Base-by-base conservation (phyloP, 2,797 vertebrate species). In the Gadopsis marmoratus region DNA sequence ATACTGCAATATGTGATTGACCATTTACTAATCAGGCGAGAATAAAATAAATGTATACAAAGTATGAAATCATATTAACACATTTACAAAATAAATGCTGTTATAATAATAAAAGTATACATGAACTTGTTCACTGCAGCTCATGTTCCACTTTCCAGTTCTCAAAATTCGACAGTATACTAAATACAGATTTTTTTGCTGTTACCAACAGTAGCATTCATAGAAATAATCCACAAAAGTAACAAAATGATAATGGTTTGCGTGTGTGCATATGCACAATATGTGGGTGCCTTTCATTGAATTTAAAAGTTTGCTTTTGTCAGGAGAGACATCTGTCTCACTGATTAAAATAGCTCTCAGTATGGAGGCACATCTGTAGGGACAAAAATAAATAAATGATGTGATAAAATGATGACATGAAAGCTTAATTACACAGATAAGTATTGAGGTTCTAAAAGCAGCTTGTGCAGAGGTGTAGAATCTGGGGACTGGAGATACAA, bases 371-470 rank as follows among this genome's bases (percentile, higher is more conserved):
- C 92, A 93, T 92, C 88, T 93, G 92, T 71, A 75, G 74, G 71
- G 89, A 87, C 77, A 59, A 67, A 87, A 92, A 88, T 85, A 87
- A 89, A 89, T 78, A 84, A 84, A 86, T 83, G 17, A 76, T 75
- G 76, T 87, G 89, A 89, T 83, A 67, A 90, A 87, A 84, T 75
- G 48, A 91, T 76, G 74, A 89, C 87, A 93, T 92, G 79, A 79
- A 92, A 90, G 78, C 83, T 93, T 82, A 93, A 94, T 94, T 89
- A 93, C 88, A 88, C 76, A 84, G 82, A 91, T 86, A 78, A 82
- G 90, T 91, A 91, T 53, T 51, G 56, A 58, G 86, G 88, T 78
- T 92, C 74, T 92, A 89, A 90, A 88, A 85, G 86, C 67, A 94
- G 90, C 81, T 66, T 82, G 83, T 85, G 65, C 65, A 79, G 82